phyloP scores from a whole-genome alignment of 2,113 vertebrate genomes.

The Antennarius striatus region DNA sequence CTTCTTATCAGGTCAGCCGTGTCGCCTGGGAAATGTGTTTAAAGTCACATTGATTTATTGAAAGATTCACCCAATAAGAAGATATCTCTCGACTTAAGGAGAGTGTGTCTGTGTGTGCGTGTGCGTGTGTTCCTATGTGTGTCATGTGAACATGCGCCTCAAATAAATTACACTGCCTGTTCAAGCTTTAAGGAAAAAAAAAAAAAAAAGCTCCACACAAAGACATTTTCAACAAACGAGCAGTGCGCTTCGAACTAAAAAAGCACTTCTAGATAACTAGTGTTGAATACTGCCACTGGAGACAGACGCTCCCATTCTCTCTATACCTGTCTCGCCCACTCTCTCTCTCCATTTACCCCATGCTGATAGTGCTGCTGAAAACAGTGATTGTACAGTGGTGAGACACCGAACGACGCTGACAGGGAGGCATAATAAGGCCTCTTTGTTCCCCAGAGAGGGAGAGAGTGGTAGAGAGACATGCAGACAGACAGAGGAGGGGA shows the following conservation, averaged over 20 bases:
- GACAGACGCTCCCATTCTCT: slow-evolving; percentile 47
- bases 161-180: slow-evolving; percentile 72
- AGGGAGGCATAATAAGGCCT: slow-evolving; percentile 74
- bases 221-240: slow-evolving; percentile 59
- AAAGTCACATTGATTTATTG: slow-evolving; percentile 89
- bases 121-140: slow-evolving; percentile 41
- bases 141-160: slow-evolving; percentile 66
- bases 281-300: slow-evolving; percentile 50
- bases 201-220: slow-evolving; percentile 42
- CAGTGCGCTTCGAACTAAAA: slow-evolving; percentile 39
- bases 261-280: slow-evolving; percentile 61
- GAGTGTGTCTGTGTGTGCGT: slow-evolving; percentile 52
- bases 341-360: slow-evolving; percentile 72
- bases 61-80: slow-evolving; percentile 86
- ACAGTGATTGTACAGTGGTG: slow-evolving; percentile 77
- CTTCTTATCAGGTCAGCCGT: slow-evolving; percentile 86
- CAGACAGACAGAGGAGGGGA: slow-evolving; percentile 49
- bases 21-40: slow-evolving; percentile 86
- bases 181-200: slow-evolving; percentile 42
- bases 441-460: slow-evolving; percentile 74
- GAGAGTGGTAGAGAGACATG: slow-evolving; percentile 45
- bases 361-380: slow-evolving; percentile 75
- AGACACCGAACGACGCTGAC: slow-evolving; percentile 73
- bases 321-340: slow-evolving; percentile 52
- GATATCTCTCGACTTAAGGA: slow-evolving; percentile 78